Conservation (phyloP, 2,888 invertebrate species). For the Onthophagus sagittarius region DNA sequence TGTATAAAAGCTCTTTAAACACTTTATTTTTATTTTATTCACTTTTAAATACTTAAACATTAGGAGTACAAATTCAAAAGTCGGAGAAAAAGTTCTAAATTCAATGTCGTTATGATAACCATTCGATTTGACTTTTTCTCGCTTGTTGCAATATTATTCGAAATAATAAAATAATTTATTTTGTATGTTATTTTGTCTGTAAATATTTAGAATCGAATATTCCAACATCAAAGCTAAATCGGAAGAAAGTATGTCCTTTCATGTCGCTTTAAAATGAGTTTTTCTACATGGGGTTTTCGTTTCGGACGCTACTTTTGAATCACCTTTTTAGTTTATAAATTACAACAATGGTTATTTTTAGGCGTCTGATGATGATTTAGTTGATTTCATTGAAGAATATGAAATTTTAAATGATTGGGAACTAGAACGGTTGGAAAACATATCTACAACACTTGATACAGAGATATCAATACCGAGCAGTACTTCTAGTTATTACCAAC, state of each 20-base stretch:
- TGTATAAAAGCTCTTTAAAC: background rate
- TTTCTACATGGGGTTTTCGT: background rate
- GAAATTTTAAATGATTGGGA: background rate
- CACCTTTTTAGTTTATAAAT: background rate
- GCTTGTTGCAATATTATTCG: background rate
- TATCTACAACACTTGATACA: background rate
- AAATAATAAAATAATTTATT: background rate
- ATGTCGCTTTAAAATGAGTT: background rate
- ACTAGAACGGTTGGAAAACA: background rate
- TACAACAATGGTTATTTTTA: background rate
- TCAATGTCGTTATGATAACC: background rate
- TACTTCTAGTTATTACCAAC: background rate
- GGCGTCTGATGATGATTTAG: background rate
- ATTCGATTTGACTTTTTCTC: background rate
- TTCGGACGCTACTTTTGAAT: background rate
- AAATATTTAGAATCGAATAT: background rate
- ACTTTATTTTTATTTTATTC: background rate
- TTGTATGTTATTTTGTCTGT: background rate
- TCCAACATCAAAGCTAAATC: background rate
- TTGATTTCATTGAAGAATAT: background rate
- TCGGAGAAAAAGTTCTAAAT: background rate
- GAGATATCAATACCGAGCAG: background rate
- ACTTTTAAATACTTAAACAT: background rate
- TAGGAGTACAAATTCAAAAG: background rate
- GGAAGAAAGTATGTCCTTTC: background rate